Evolutionary conservation across 2,888 invertebrate genomes (phyloP).

Genomic region (Machimus atricapillus): DNA sequence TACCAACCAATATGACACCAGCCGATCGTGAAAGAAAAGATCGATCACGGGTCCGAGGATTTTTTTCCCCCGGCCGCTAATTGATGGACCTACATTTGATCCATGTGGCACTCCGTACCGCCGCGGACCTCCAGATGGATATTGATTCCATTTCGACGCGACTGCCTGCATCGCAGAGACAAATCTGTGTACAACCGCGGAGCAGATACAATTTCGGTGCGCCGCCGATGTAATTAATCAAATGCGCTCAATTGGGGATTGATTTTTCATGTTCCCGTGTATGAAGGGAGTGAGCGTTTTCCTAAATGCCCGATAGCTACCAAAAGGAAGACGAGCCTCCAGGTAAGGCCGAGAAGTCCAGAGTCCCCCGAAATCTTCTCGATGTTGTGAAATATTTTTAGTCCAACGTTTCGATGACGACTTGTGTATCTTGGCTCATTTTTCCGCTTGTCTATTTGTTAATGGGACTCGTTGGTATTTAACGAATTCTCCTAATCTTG

Average conservation of each 20-base stretch:
- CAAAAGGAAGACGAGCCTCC: not conserved
- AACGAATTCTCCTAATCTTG: constrained; percentile 19
- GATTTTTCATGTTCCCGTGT: constrained; percentile 17
- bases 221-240: constrained; percentile 16
- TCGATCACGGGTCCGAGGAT: constrained; percentile 5
- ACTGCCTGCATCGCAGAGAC: not conserved
- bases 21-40: constrained; percentile 27
- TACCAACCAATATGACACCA: constrained; percentile 26
- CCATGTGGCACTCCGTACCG: not conserved
- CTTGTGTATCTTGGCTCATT: constrained; percentile 7
- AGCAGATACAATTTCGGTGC: not conserved
- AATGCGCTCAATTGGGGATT: constrained; percentile 32
- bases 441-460: constrained; percentile 1
- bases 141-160: constrained; percentile 31
- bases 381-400: constrained; percentile 17
- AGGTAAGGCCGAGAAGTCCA: not conserved
- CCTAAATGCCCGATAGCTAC: not conserved
- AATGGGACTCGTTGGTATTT: constrained; percentile 11
- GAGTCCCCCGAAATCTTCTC: not conserved
- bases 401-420: constrained; percentile 9
- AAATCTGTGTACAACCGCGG: not conserved
- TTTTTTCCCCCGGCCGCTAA: not conserved
- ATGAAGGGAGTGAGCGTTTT: not conserved
- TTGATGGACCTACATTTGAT: constrained; percentile 31
- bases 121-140: not conserved